phyloP scores from a whole-genome alignment of 2,113 vertebrate genomes.

The Stercorarius parasiticus region DNA sequence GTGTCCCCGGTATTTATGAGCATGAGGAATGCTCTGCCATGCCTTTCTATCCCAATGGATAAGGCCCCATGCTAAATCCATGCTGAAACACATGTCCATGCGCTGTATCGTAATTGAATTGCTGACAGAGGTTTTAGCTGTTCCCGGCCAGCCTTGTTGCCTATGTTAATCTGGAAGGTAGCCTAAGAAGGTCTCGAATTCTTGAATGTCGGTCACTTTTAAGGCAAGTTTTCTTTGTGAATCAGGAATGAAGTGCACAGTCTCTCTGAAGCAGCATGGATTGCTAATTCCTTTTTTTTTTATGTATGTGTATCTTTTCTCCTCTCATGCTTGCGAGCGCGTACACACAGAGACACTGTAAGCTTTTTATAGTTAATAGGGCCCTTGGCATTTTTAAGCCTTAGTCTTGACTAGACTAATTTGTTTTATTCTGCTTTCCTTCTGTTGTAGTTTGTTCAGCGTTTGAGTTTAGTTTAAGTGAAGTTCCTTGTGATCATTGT shows the following conservation, averaged over 20 bases:
- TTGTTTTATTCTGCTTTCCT: slow-evolving; percentile 70
- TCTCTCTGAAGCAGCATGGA: slow-evolving; percentile 52
- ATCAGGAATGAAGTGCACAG: slow-evolving; percentile 29
- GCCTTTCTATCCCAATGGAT: background rate
- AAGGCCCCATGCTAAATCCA: background rate
- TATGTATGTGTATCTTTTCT: background rate
- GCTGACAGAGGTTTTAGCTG: background rate
- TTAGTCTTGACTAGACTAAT: slow-evolving; percentile 45
- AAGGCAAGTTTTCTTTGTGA: slow-evolving; percentile 48
- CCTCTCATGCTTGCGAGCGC: background rate
- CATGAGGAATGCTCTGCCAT: background rate
- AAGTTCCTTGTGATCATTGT: slow-evolving; percentile 51
- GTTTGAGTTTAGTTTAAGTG: slow-evolving; percentile 43
- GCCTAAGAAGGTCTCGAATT: background rate
- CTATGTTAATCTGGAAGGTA: slow-evolving; percentile 33
- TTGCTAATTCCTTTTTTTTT: slow-evolving; percentile 58
- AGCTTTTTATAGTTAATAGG: slow-evolving; percentile 65
- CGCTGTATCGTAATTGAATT: background rate
- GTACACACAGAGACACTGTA: slow-evolving; percentile 14
- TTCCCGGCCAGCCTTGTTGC: background rate
- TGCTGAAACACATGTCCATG: background rate
- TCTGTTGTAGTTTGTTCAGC: slow-evolving; percentile 50
- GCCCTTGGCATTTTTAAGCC: slow-evolving; percentile 61
- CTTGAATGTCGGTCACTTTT: background rate
- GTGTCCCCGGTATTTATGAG: background rate